Conservation (phyloP, 64 coral and sea anemone genomes). For the Porites australiensis region DNA sequence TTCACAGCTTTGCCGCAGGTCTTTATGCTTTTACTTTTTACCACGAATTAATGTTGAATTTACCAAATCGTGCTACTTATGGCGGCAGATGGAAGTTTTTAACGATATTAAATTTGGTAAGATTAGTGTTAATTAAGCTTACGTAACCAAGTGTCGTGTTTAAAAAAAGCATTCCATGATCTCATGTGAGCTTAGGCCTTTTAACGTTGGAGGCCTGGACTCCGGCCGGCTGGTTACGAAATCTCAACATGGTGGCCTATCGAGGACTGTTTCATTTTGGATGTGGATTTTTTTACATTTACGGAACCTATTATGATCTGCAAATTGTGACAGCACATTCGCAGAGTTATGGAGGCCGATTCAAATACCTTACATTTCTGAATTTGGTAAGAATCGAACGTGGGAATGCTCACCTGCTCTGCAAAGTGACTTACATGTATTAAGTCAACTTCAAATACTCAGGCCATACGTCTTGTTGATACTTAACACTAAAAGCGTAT, state of each 20-base stretch:
- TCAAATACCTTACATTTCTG: constrained; percentile 54
- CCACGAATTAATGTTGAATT: neutral
- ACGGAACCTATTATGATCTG: constrained; percentile 40
- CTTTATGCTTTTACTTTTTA: constrained; percentile 15
- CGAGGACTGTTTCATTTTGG: neutral
- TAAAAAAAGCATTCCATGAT: no score
- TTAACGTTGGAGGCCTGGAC: constrained; percentile 10
- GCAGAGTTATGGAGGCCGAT: constrained; percentile 48
- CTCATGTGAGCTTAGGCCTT: no score
- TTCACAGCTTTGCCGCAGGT: neutral
- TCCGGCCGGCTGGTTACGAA: neutral
- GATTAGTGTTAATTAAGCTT: neutral
- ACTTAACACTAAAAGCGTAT: no score
- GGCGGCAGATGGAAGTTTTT: constrained; percentile 71
- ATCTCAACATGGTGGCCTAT: neutral
- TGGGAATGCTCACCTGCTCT: no score
- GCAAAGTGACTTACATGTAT: no score
- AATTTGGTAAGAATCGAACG: constrained; percentile 61
- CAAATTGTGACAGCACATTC: constrained; percentile 30
- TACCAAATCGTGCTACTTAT: neutral
- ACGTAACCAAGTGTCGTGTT: no score
- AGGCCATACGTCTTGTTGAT: no score
- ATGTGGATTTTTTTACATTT: constrained; percentile 53
- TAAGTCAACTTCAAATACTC: no score
- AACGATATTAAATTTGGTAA: constrained; percentile 67